These are phyloP conservation scores for Notothenia rossii DNA, from an alignment of 2,113 vertebrate genomes.

Conservation along the genomic window DNA sequence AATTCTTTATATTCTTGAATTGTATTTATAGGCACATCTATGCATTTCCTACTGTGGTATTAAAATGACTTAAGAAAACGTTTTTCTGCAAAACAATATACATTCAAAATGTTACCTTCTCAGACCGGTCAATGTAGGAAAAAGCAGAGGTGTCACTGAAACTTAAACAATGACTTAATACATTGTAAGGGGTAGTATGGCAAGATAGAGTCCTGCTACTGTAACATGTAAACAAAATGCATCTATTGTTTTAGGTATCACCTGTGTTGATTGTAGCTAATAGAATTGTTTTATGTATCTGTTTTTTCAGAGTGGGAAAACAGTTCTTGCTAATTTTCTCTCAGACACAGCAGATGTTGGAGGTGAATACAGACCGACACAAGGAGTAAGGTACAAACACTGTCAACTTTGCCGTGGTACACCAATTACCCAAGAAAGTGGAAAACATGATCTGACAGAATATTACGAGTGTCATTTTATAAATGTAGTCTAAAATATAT, in stretches of 20 bases:
- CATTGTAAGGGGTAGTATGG: background rate
- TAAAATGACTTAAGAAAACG: no score
- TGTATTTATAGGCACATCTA: no score
- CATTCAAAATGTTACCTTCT: background rate
- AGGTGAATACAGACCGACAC: conserved; percentile 91
- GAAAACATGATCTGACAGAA: background rate
- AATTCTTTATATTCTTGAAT: no score
- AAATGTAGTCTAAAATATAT: background rate
- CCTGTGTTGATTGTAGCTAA: background rate
- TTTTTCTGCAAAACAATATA: no score
- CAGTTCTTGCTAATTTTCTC: conserved; percentile 92
- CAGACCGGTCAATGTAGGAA: background rate
- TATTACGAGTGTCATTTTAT: background rate
- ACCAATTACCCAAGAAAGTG: background rate
- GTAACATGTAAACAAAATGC: background rate
- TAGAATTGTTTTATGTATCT: background rate
- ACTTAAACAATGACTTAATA: background rate
- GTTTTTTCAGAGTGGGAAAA: conserved; percentile 90
- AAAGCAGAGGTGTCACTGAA: background rate
- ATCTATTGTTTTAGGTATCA: background rate
- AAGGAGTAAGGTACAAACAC: conserved; percentile 90
- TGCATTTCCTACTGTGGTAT: no score
- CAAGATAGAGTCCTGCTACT: background rate
- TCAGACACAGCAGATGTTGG: conserved; percentile 88
- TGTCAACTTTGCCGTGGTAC: background rate